Conservation (phyloP, 2,113 vertebrate species). For the Physeter macrocephalus region DNA sequence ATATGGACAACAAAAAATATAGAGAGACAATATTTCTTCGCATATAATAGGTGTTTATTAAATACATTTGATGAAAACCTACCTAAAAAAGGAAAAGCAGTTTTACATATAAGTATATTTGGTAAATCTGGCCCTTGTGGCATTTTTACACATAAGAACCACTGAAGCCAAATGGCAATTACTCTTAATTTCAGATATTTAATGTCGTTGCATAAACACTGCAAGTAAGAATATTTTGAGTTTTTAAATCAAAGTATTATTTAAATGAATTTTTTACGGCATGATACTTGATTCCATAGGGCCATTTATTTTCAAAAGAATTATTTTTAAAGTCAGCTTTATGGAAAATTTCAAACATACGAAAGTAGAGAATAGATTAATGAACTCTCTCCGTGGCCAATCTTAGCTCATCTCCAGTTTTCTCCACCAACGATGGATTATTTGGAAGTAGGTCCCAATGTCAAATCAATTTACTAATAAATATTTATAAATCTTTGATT, state of each 20-base stretch:
- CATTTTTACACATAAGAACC: background rate
- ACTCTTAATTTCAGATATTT: background rate
- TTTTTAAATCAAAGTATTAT: background rate
- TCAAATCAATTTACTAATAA: background rate
- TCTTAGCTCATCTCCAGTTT: accelerated
- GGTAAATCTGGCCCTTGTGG: background rate
- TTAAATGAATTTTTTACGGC: background rate
- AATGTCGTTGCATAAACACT: background rate
- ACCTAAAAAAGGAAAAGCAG: background rate
- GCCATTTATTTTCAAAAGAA: background rate
- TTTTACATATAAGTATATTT: background rate
- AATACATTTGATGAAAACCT: background rate
- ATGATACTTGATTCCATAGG: background rate
- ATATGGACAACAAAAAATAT: background rate
- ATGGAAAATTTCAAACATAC: background rate
- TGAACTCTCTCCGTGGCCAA: accelerated
- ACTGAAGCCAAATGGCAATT: background rate
- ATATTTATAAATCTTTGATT: background rate
- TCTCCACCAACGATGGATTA: too few species aligned
- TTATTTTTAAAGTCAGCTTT: background rate
- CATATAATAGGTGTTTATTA: background rate
- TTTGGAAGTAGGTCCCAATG: background rate
- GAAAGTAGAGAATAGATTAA: background rate
- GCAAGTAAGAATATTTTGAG: background rate
- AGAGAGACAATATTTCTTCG: background rate